Base-by-base conservation (phyloP, 2,797 vertebrate genomes). In the Chloroceryle amazona region DNA sequence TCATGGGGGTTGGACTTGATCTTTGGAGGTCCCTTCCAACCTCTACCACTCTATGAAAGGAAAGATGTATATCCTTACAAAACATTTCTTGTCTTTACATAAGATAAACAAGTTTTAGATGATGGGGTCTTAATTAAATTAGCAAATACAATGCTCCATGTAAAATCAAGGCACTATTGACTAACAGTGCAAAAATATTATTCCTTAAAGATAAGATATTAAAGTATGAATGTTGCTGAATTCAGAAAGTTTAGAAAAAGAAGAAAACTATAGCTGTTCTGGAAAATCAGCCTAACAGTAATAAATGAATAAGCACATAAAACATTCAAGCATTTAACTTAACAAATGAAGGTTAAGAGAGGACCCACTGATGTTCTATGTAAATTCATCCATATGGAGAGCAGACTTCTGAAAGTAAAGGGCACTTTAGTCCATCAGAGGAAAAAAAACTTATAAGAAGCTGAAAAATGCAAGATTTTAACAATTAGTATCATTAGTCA, bases 401-500 rank as follows among this genome's bases (percentile, higher is more conserved):
- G 26, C 41, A 65, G 62, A 18, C 2, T 90, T 78, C 39, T 75
- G 19, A 89, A 88, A 68, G 44, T n/a, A 62, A 86, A 88, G 29
- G 31, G 3, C 37, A 75, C 10, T 90, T 81, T n/a, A 78, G 31
- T 35, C 21, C 28, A 55, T 31, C 11, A 66, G 41, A 33, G 44
- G 11, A 22, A 79, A 71, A 81, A 49, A 49, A n/a, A 60, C 23
- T 1, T 3, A 3, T 21, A 51, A 71, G 19, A 90, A 63, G 29
- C 57, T 61, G 13, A 51, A 79, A 93, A 94, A 82, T 11, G 11
- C 5, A 11, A 37, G 44, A 42, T 63, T 87, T 88, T 58, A 68
- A 81, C 37, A 81, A 91, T 88, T 86, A 94, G 13, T 35, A 60
- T 62, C 47, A 86, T 86, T 91, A 94, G 33, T 72, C 70, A 55